Base-by-base conservation (phyloP, 1,140 invertebrate genomes). In the Colletes gigas region DNA sequence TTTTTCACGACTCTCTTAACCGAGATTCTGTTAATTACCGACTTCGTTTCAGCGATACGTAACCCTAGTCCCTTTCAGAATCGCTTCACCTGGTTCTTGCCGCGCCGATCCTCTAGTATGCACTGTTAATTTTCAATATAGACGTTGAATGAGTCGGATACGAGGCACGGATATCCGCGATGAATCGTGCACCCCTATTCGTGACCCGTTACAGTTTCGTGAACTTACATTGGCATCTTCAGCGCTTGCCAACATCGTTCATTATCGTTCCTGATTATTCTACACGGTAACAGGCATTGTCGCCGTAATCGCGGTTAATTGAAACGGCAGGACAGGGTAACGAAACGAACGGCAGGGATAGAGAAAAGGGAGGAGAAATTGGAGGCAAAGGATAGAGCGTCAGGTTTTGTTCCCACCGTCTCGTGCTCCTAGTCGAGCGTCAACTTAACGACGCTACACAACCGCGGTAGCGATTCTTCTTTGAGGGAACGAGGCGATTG, bases 221-320 rank as follows among this genome's bases (percentile, higher is more conserved):
- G 30, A 30, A 41, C 63, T 70, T 67, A 55, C 55, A n/a, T 71
- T 54, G 59, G 6, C 60, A 2, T 76, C 15, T 69, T 76, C 52
- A 10, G 55, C 8, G 14, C 21, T 30, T 7, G 10, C 21, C 63
- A 12, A 19, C 30, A 4, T 44, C 73, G 80, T 84, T 86, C 85
- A 82, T 88, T 80, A 88, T 73, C 78, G 30, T 41, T 70, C 44
- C 65, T 75, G 65, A 86, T 82, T 75, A 83, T 81, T 65, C 82
- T 82, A 79, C 86, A 81, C 67, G 83, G 66, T 81, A 76, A 80
- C 67, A 1, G 55, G 75, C 83, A 83, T 87, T 88, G 88, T 90
- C 87, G 80, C 82, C 85, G 82, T 87, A 87, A 91, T 91, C 88
- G 87, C 83, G 76, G 73, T 85, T 87, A 91, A 91, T 92, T 91